Evolutionary conservation across 2,797 vertebrate genomes (phyloP).

Genomic region (Poecilia picta): DNA sequence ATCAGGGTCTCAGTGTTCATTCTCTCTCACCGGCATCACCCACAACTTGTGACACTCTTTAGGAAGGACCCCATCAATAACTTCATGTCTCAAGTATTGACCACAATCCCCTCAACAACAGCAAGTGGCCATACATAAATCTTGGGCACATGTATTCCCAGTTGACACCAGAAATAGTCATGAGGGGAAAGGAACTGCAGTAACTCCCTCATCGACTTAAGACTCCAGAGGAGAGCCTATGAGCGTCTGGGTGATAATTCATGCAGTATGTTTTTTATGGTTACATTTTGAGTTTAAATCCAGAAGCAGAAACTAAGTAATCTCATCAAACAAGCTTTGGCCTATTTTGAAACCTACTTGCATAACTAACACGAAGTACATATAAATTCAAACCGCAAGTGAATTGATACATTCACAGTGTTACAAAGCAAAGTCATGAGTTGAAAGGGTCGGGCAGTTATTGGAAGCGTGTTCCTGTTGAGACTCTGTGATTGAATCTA

Average conservation of each 20-base stretch:
- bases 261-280: conserved; percentile 43
- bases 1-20: too few species aligned
- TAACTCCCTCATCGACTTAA: conserved; percentile 34
- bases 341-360: conserved; percentile 1
- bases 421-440: conserved; percentile 33
- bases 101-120: conserved; percentile 43
- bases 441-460: conserved; percentile 49
- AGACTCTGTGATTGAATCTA: conserved; percentile 68
- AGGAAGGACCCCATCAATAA: conserved; percentile 29
- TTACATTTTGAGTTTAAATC: conserved; percentile 61
- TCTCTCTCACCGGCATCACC: too few species aligned
- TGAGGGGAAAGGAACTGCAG: conserved; percentile 34
- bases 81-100: conserved; percentile 30
- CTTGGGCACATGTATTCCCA: conserved; percentile 42
- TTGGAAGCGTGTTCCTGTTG: conserved; percentile 65
- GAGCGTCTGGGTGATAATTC: conserved; percentile 43
- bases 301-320: conserved; percentile 11
- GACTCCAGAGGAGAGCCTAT: conserved; percentile 29
- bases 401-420: conserved; percentile 49
- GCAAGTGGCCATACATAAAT: conserved; percentile 72
- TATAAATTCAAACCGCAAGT: conserved; percentile 23
- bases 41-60: too few species aligned
- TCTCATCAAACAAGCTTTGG: background rate
- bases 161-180: conserved; percentile 62
- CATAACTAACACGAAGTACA: conserved; percentile 11